Percentiles rank a stretch among this genome's conserved stretches.
These are phyloP conservation scores for Pteropus rufus DNA, from an alignment of 2,797 vertebrate genomes.

Conservation along the genomic window DNA sequence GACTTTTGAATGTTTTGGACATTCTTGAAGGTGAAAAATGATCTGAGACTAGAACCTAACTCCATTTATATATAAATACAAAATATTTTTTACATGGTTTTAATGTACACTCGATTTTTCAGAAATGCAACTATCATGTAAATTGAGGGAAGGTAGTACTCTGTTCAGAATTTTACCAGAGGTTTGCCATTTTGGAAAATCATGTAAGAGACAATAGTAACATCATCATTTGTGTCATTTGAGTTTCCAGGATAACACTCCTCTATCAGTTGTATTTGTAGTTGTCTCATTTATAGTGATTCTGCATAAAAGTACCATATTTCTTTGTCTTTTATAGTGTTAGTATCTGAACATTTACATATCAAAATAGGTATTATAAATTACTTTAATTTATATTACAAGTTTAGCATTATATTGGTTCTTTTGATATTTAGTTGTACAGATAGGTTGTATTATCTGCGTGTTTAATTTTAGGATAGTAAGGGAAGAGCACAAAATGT, in stretches of 20 bases:
- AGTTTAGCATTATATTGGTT: background rate
- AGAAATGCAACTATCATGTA: background rate
- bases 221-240: background rate
- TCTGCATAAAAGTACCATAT: background rate
- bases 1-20: background rate
- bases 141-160: background rate
- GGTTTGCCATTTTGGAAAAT: slow-evolving; percentile 8
- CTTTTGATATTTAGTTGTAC: background rate
- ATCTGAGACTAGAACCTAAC: background rate
- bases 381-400: background rate
- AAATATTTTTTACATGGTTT: slow-evolving; percentile 7
- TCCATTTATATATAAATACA: slow-evolving; percentile 7
- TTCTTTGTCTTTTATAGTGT: background rate
- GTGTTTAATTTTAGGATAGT: background rate
- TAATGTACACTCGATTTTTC: background rate
- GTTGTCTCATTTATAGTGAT: background rate
- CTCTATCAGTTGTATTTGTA: background rate
- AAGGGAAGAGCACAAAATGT: background rate
- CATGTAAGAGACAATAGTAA: background rate
- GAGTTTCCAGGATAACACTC: background rate
- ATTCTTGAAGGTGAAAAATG: slow-evolving; percentile 11
- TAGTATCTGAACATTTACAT: background rate
- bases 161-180: slow-evolving; percentile 27
- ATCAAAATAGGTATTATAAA: background rate
- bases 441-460: background rate